A percentile compares a stretch with the other conserved stretches of the same genome.
Evolutionary conservation across 1,140 invertebrate genomes (phyloP).

Genomic region (Cherax quadricarinatus): DNA sequence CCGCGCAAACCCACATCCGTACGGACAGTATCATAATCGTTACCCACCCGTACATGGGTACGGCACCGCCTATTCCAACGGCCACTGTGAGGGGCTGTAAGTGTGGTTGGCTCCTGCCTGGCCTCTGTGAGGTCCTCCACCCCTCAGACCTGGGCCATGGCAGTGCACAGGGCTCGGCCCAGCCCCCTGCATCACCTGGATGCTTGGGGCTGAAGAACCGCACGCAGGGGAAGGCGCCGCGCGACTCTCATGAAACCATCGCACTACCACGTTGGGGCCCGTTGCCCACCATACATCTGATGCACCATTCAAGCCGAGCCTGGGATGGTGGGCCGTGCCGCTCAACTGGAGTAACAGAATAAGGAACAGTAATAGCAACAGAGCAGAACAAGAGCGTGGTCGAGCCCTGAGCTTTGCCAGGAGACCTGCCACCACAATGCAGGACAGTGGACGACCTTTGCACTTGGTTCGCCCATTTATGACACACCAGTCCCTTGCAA

Average conservation of each 20-base stretch:
- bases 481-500: constrained; percentile 40
- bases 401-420: constrained; percentile 56
- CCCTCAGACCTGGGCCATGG: constrained; percentile 48
- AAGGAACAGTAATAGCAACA: constrained; percentile 37
- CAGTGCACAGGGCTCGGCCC: constrained; percentile 57
- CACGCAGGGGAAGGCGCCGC: constrained; percentile 68
- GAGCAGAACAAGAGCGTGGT: constrained; percentile 51
- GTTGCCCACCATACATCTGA: constrained; percentile 42
- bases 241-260: constrained; percentile 56
- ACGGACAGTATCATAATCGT: constrained; percentile 61
- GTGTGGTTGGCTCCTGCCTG: constrained; percentile 66
- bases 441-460: not conserved
- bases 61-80: constrained; percentile 67
- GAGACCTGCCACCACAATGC: constrained; percentile 37
- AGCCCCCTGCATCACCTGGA: constrained; percentile 35
- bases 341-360: constrained; percentile 30
- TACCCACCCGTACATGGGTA: constrained; percentile 58
- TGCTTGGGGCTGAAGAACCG: constrained; percentile 45
- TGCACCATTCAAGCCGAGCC: constrained; percentile 38
- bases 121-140: constrained; percentile 62
- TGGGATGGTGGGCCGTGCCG: constrained; percentile 48
- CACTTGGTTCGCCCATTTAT: not conserved
- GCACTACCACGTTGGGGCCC: constrained; percentile 32
- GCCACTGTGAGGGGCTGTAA: constrained; percentile 72
- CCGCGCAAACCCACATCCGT: constrained; percentile 54